Evolutionary conservation across 1,140 invertebrate species (phyloP).

Genomic region (Hyles euphorbiae): DNA sequence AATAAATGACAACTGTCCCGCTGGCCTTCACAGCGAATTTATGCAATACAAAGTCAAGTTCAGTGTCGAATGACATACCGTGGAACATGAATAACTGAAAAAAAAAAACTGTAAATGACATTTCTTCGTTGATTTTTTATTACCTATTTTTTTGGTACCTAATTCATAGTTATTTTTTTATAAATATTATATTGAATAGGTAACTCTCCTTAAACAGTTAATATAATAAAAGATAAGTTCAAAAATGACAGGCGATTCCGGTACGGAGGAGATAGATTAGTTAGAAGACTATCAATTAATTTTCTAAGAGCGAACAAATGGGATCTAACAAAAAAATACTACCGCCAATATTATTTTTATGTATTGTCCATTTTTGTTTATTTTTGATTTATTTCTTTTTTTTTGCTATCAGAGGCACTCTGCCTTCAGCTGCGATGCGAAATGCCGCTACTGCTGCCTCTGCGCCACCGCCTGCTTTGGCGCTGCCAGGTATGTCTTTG

Average conservation of each 20-base stretch:
- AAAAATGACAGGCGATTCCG: too few species aligned
- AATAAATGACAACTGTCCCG: slow-evolving; percentile 1
- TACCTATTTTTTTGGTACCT: too few species aligned
- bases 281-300: too few species aligned
- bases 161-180: too few species aligned
- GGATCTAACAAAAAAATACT: too few species aligned
- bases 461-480: neutral
- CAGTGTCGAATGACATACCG: neutral
- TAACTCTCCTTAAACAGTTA: too few species aligned
- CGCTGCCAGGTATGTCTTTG: neutral
- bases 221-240: too few species aligned
- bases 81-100: neutral
- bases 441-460: neutral
- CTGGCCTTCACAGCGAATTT: slow-evolving; percentile 3
- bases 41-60: slow-evolving; percentile 6
- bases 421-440: neutral
- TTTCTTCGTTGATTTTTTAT: too few species aligned
- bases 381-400: neutral
- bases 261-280: too few species aligned
- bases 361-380: neutral
- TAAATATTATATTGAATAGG: too few species aligned
- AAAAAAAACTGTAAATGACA: neutral
- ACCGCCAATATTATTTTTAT: too few species aligned
- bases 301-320: too few species aligned
- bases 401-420: neutral